phyloP scores from a whole-genome alignment of 2,113 vertebrate species.

The Pachypanchax playfairii region DNA sequence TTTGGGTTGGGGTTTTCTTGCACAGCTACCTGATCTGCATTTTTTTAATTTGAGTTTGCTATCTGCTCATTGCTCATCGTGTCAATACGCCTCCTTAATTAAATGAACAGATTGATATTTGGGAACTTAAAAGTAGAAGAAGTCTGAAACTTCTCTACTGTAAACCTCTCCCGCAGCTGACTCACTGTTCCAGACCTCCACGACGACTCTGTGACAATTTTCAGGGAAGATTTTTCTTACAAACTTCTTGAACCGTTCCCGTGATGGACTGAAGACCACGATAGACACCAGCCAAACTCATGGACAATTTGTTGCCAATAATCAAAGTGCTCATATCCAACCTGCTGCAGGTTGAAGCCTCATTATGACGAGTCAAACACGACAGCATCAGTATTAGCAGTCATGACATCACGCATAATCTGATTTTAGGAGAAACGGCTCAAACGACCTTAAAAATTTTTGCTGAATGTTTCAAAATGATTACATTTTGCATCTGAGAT shows the following conservation, averaged over 20 bases:
- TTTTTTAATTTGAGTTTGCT: neutral
- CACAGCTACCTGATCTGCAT: neutral
- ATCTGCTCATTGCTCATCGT: neutral
- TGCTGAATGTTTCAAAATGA: conserved; percentile 1
- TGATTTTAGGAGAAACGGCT: conserved; percentile 1
- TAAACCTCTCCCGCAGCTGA: too few species aligned
- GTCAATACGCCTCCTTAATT: neutral
- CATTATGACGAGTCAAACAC: neutral
- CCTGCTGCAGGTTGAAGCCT: neutral
- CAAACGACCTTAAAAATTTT: conserved; percentile 3
- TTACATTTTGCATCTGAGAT: conserved; percentile 1
- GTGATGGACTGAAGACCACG: too few species aligned
- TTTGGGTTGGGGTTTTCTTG: neutral
- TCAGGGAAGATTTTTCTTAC: too few species aligned
- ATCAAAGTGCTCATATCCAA: too few species aligned
- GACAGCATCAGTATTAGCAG: neutral
- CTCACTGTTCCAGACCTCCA: too few species aligned
- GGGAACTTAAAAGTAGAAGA: neutral
- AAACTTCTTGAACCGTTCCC: too few species aligned
- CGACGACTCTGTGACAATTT: too few species aligned
- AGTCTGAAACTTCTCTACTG: too few species aligned
- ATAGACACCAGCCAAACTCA: too few species aligned
- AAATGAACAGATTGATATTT: neutral
- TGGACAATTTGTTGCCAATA: too few species aligned
- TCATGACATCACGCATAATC: conserved; percentile 4